A percentile compares a stretch with the other conserved stretches of the same genome.
Conservation (phyloP, 2,888 invertebrate species). For the Macropis europaea region DNA sequence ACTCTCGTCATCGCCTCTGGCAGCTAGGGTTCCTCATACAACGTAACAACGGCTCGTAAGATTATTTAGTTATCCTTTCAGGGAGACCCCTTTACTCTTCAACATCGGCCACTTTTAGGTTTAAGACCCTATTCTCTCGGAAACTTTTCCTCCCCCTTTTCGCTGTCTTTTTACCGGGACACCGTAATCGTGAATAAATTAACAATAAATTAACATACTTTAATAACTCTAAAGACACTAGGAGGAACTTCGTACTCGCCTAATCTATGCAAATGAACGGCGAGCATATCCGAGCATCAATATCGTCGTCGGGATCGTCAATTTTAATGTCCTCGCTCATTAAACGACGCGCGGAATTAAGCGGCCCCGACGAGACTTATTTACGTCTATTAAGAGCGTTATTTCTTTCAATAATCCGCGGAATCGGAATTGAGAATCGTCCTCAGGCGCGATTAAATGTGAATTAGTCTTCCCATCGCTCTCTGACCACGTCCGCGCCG, state of each 20-base stretch:
- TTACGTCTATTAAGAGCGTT: background rate
- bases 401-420: background rate
- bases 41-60: slow-evolving; percentile 31
- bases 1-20: slow-evolving; percentile 26
- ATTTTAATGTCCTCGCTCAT: background rate
- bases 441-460: no score
- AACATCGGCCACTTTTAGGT: slow-evolving; percentile 3
- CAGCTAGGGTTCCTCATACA: slow-evolving; percentile 3
- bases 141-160: background rate
- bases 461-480: no score
- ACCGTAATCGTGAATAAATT: slow-evolving; percentile 36
- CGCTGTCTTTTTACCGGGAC: background rate
- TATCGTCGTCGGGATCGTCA: background rate
- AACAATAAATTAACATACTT: slow-evolving; percentile 14
- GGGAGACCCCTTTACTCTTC: slow-evolving; percentile 16
- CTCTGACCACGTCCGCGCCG: no score
- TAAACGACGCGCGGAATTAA: slow-evolving; percentile 3
- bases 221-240: background rate
- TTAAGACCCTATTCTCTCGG: slow-evolving; percentile 1
- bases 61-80: slow-evolving; percentile 33
- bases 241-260: background rate
- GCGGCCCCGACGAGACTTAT: background rate
- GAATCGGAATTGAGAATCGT: no score
- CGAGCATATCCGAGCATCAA: slow-evolving; percentile 10
- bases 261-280: slow-evolving; percentile 37